Evolutionary conservation across 2,888 invertebrate species (phyloP), one percentile per base, ranked within the genome.

Genomic region (Platycheirus rosarum): DNA sequence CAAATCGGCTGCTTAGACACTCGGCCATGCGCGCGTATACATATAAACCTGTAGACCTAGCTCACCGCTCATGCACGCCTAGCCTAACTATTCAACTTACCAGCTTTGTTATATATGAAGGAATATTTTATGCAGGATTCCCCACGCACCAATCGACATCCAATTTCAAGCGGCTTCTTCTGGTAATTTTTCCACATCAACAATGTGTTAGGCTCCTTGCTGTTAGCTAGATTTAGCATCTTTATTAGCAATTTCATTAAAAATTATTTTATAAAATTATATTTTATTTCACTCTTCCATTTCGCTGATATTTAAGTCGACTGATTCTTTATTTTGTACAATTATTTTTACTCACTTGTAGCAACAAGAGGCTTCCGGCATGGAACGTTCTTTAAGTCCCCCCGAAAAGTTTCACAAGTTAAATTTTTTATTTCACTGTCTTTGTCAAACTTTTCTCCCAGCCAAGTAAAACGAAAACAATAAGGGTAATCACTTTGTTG

Each of bases 391-490:
- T 88, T 88, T 7, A 92, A 87, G 16, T 93, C 91, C 1, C 90
- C 89, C 2, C 93, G 92, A 40, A 92, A 91, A 20, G 92, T 91
- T 14, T 91, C 90, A 85, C 93, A 93, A 11, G 92, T 93, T 0
- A 92, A 91, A 85, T 92, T 92, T 2, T 88, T 88, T 66, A 92
- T 92, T 13, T 89, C 87, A 84, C 92, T 92, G 20, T 91, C 89
- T 85, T 93, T 93, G 87, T 92, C 92, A 85, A 88, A 93, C 79
- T 92, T 91, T 0, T 93, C 93, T 0, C 94, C 94, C 1, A 94
- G 89, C 95, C 95, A 95, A 0, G 94, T 94, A 87, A 93, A 94
- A 84, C 93, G 92, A 88, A 93, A 94, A 87, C 95, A 95, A 86
- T 92, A 92, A 0, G 91, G 88, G 60, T 87, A 85, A 13, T 84